These are phyloP conservation scores for Epizoanthus stellaris DNA, from an alignment of 92 coral and sea anemone species.

Conservation along the genomic window DNA sequence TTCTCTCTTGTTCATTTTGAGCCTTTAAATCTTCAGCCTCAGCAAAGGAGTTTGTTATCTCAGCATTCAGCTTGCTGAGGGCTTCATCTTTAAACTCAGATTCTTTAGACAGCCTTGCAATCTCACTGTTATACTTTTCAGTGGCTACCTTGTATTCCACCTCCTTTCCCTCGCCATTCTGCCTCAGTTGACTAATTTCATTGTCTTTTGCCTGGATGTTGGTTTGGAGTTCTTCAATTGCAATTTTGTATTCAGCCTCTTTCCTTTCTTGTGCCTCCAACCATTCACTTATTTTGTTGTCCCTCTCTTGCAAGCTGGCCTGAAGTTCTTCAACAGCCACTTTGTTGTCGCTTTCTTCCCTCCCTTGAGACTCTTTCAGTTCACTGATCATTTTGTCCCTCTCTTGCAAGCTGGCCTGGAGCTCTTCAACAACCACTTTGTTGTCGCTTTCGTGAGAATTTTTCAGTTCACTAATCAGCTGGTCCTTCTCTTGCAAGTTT, in stretches of 20 bases:
- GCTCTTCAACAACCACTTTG: constrained; percentile 60
- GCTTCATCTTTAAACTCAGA: constrained; percentile 40
- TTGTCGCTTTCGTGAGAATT: constrained; percentile 16
- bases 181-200: constrained; percentile 44
- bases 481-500: constrained; percentile 76
- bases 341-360: constrained; percentile 52
- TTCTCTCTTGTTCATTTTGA: constrained; percentile 65
- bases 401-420: constrained; percentile 6
- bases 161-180: constrained; percentile 59
- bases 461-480: constrained; percentile 40
- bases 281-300: constrained; percentile 60
- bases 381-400: constrained; percentile 24
- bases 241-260: constrained; percentile 53
- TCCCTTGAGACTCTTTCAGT: constrained; percentile 14
- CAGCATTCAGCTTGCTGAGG: constrained; percentile 50
- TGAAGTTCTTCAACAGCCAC: constrained; percentile 73
- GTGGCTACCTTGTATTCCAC: constrained; percentile 50
- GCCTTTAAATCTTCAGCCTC: constrained; percentile 56
- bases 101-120: constrained; percentile 59
- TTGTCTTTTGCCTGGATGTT: constrained; percentile 77
- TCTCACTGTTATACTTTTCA: constrained; percentile 73
- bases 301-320: constrained; percentile 76
- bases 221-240: constrained; percentile 70
- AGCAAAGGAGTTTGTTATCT: constrained; percentile 46
- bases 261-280: neutral